Conservation (phyloP, 2,888 invertebrate species). For the Taenaris catops region DNA sequence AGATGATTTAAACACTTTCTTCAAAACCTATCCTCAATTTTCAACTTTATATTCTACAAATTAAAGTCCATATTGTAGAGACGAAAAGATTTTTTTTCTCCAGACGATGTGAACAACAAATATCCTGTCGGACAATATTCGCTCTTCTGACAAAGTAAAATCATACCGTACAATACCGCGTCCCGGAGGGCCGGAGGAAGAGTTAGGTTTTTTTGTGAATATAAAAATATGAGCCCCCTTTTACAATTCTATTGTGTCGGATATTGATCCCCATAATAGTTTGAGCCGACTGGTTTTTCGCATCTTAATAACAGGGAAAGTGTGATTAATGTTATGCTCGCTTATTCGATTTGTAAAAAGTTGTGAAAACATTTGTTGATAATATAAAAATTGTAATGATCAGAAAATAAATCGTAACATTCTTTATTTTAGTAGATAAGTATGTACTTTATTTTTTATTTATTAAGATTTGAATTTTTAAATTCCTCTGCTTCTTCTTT, state of each 20-base stretch:
- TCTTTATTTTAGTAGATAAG: too few relatives aligned
- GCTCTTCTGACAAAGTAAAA: conserved; percentile 44
- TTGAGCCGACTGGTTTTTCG: conserved; percentile 62
- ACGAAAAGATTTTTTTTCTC: conserved; percentile 44
- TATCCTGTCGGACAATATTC: conserved; percentile 48
- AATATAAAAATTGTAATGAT: too few relatives aligned
- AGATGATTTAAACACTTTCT: conserved; percentile 72
- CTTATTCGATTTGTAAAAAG: conserved; percentile 12
- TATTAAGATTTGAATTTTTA: too few relatives aligned
- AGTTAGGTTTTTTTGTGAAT: conserved; percentile 73
- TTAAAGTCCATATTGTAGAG: conserved; percentile 32
- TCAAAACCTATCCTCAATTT: conserved; percentile 34
- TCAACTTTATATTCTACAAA: conserved; percentile 31
- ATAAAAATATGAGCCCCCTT: conserved; percentile 79
- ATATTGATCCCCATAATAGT: conserved; percentile 77
- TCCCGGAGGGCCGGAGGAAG: conserved; percentile 55
- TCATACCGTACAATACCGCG: conserved; percentile 32
- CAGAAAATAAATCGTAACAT: too few relatives aligned
- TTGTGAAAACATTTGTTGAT: too few relatives aligned
- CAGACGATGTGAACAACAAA: conserved; percentile 59
- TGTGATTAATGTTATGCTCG: conserved; percentile 12
- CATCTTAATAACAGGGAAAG: conserved; percentile 65
- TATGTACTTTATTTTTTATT: too few relatives aligned
- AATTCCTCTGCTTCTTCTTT: too few relatives aligned
- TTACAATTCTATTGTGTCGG: conserved; percentile 76